A percentile compares a stretch with the other conserved stretches of the same genome.
These are phyloP conservation scores for Paratilapia polleni DNA, from an alignment of 2,113 vertebrate species.

Conservation along the genomic window DNA sequence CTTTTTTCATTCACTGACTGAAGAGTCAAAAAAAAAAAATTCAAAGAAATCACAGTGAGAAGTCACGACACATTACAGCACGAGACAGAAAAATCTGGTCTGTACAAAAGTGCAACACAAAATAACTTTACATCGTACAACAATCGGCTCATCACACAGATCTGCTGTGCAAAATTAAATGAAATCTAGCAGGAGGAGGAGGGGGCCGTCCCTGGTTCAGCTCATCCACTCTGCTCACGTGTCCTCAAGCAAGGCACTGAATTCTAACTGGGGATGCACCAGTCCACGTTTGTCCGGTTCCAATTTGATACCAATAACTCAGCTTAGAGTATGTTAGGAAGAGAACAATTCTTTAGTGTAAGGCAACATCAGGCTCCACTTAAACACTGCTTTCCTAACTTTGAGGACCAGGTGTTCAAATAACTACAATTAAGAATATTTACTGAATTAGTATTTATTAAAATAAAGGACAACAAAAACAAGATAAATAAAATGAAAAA, in stretches of 20 bases:
- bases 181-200: neutral
- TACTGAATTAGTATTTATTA: too few species aligned
- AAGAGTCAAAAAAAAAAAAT: neutral
- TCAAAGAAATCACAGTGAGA: conserved; percentile 4
- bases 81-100: neutral
- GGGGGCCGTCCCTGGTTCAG: neutral
- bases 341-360: too few species aligned
- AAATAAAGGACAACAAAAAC: too few species aligned
- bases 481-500: too few species aligned
- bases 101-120: conserved; percentile 22
- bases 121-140: neutral
- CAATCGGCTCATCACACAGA: neutral
- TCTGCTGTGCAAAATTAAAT: neutral
- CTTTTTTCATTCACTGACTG: neutral
- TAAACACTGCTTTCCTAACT: too few species aligned
- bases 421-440: too few species aligned
- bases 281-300: neutral
- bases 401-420: too few species aligned
- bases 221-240: neutral
- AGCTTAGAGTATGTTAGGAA: too few species aligned
- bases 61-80: conserved; percentile 6
- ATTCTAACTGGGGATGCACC: neutral
- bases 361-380: too few species aligned
- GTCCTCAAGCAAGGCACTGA: conserved; percentile 58
- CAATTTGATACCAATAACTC: neutral